Conservation (phyloP, 2,888 invertebrate species). For the Megalurothrips usitatus region DNA sequence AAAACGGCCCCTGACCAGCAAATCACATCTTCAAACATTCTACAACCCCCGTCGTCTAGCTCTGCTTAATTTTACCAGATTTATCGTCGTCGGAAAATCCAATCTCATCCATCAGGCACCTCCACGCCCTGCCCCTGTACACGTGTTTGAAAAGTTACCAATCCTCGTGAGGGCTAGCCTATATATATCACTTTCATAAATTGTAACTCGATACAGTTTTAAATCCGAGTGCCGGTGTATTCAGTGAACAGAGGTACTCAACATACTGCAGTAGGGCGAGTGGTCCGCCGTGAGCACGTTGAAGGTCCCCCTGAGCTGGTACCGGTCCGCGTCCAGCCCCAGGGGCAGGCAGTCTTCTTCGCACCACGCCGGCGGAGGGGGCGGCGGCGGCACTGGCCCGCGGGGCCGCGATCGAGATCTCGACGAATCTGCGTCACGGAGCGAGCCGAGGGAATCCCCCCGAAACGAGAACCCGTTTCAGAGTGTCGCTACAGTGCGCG, state of each 20-base stretch:
- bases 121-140: no score
- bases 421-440: no score
- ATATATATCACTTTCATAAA: no score
- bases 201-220: no score
- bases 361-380: conserved; percentile 26
- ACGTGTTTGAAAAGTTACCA: no score
- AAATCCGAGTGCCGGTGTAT: no score
- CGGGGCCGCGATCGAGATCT: no score
- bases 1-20: neutral
- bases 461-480: no score
- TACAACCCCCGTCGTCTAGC: neutral
- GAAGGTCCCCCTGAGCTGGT: conserved; percentile 33
- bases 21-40: no score
- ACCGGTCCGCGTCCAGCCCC: conserved; percentile 35
- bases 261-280: conserved; percentile 35
- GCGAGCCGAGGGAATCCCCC: no score
- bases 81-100: neutral
- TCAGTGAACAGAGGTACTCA: neutral
- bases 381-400: neutral
- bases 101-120: no score
- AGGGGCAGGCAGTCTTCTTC: conserved; percentile 33
- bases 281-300: conserved; percentile 33
- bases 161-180: neutral
- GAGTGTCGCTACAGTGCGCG: no score
- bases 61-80: neutral